Evolutionary conservation across 2,113 vertebrate species (phyloP).

Genomic region (Nycticryphes semicollaris): DNA sequence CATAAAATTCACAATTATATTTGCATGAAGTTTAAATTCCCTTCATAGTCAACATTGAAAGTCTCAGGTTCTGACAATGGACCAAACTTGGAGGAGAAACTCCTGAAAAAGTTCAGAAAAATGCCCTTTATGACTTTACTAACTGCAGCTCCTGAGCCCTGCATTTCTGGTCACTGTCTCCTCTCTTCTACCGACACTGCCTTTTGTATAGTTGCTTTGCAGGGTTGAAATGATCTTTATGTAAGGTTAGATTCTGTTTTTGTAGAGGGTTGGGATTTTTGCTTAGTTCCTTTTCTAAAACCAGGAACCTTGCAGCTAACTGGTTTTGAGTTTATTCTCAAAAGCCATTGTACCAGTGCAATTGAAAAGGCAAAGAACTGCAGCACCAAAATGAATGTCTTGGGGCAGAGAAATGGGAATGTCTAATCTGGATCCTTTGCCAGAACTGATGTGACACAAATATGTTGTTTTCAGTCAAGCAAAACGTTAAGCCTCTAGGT

Average conservation of each 20-base stretch:
- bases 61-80: background rate
- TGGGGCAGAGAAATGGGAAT: background rate
- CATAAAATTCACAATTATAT: background rate
- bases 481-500: constrained; percentile 1
- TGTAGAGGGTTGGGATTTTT: background rate
- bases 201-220: background rate
- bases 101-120: background rate
- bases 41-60: background rate
- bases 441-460: background rate
- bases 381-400: background rate
- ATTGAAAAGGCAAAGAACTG: background rate
- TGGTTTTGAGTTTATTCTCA: background rate
- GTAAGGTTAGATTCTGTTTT: background rate
- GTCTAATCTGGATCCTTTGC: background rate
- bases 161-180: background rate
- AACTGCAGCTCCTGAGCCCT: background rate
- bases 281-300: background rate
- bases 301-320: background rate
- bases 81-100: background rate
- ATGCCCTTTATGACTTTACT: background rate
- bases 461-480: background rate
- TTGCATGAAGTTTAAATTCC: background rate
- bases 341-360: background rate
- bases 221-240: background rate
- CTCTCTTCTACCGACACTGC: background rate